These are phyloP conservation scores for Noctua janthe DNA, from an alignment of 2,888 invertebrate species.

Conservation along the genomic window DNA sequence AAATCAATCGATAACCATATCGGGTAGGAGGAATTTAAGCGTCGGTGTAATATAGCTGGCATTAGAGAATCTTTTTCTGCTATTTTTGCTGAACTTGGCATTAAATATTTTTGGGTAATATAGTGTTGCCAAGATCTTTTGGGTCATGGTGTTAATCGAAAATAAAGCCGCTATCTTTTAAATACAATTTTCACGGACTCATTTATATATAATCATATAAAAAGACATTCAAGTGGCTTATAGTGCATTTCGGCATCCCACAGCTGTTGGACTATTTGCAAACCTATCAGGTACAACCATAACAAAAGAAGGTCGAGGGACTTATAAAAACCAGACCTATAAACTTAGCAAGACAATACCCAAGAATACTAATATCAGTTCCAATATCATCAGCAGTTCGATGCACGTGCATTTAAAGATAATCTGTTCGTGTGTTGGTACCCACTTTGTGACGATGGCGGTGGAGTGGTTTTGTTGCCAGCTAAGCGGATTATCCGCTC, in stretches of 20 bases:
- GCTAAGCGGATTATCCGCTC: conserved; percentile 51
- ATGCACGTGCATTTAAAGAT: conserved; percentile 22
- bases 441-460: conserved; percentile 31
- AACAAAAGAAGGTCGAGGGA: not conserved
- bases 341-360: not conserved
- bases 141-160: not conserved
- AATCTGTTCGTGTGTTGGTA: conserved; percentile 25
- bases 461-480: conserved; percentile 46
- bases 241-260: not conserved
- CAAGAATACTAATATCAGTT: conserved; percentile 8
- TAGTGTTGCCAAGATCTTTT: not conserved
- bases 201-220: too few relatives aligned
- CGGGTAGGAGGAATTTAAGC: not conserved
- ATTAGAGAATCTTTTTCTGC: not conserved
- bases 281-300: not conserved
- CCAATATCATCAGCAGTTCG: conserved; percentile 12
- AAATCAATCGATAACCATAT: not conserved
- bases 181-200: too few relatives aligned
- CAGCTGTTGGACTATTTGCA: not conserved
- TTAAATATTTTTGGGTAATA: not conserved
- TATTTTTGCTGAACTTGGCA: not conserved
- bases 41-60: not conserved
- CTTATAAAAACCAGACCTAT: not conserved
- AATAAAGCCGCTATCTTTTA: not conserved
- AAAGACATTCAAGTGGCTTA: too few relatives aligned